These are phyloP conservation scores for Hydroisotoma schaefferi DNA, from an alignment of 2,888 invertebrate species.

Conservation along the genomic window DNA sequence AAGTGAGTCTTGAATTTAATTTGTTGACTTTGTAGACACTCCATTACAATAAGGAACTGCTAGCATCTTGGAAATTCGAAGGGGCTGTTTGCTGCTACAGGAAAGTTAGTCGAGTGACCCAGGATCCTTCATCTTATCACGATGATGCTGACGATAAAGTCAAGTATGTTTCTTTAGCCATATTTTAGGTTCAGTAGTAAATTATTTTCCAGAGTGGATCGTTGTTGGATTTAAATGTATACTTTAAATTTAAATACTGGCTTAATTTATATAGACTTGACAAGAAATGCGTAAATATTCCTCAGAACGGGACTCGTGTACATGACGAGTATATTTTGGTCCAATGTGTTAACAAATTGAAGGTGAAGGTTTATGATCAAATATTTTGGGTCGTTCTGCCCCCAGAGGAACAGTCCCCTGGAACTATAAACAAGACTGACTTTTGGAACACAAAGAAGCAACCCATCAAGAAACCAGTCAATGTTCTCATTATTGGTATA, in stretches of 20 bases:
- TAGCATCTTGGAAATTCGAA: constrained; percentile 27
- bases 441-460: constrained; percentile 21
- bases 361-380: constrained; percentile 20
- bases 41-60: too few species aligned
- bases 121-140: constrained; percentile 36
- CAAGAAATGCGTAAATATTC: constrained; percentile 24
- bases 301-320: constrained; percentile 16
- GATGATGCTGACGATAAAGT: constrained; percentile 43
- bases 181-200: too few species aligned
- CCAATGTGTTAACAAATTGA: constrained; percentile 35
- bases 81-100: constrained; percentile 40
- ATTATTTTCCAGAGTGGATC: too few species aligned
- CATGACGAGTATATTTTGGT: constrained; percentile 34
- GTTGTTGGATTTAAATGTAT: too few species aligned
- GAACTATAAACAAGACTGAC: constrained; percentile 22
- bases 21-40: too few species aligned
- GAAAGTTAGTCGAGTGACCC: constrained; percentile 28
- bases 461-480: constrained; percentile 28
- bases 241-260: too few species aligned
- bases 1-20: too few species aligned
- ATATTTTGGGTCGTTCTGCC: too few species aligned
- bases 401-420: constrained; percentile 21
- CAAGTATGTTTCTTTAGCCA: too few species aligned
- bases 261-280: too few species aligned
- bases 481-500: constrained; percentile 43